These are phyloP conservation scores for Sorex araneus DNA, from an alignment of 2,113 vertebrate genomes.

Conservation along the genomic window DNA sequence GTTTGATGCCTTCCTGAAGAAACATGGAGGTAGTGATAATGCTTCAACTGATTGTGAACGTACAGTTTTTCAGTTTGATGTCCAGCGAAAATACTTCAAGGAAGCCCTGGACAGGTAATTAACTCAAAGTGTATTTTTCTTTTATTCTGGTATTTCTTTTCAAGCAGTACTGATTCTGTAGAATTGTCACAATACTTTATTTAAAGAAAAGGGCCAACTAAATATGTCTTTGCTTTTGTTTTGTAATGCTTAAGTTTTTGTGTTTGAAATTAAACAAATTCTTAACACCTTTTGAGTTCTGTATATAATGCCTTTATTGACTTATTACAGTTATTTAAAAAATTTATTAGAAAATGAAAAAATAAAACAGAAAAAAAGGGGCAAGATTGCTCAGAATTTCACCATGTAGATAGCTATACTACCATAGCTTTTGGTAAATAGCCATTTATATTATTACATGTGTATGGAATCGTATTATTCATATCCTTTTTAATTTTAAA, in stretches of 20 bases:
- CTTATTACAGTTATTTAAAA: constrained; percentile 25
- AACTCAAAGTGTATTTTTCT: constrained; percentile 63
- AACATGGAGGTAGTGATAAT: constrained; percentile 96
- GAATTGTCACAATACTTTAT: constrained; percentile 47
- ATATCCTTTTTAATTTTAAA: constrained; percentile 54
- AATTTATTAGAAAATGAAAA: constrained; percentile 46
- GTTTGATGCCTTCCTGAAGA: constrained; percentile 97
- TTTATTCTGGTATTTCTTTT: constrained; percentile 70
- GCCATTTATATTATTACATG: constrained; percentile 6
- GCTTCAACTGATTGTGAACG: constrained; percentile 98
- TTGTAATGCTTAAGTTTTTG: constrained; percentile 47
- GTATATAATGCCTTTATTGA: constrained; percentile 37
- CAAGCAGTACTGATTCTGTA: constrained; percentile 32
- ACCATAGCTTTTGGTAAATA: constrained; percentile 16
- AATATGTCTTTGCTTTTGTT: constrained; percentile 23
- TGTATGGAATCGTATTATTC: constrained; percentile 18
- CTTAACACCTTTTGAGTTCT: constrained; percentile 45
- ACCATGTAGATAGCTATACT: constrained; percentile 20
- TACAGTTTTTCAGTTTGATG: constrained; percentile 97
- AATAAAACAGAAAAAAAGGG: constrained; percentile 27
- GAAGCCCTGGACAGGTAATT: constrained; percentile 96
- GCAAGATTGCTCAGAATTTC: constrained; percentile 1
- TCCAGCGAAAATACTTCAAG: constrained; percentile 96
- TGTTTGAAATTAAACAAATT: constrained; percentile 54
- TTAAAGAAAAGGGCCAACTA: constrained; percentile 41